These are phyloP conservation scores for Chrysolina oricalcia DNA, from an alignment of 2,888 invertebrate genomes.

Conservation along the genomic window DNA sequence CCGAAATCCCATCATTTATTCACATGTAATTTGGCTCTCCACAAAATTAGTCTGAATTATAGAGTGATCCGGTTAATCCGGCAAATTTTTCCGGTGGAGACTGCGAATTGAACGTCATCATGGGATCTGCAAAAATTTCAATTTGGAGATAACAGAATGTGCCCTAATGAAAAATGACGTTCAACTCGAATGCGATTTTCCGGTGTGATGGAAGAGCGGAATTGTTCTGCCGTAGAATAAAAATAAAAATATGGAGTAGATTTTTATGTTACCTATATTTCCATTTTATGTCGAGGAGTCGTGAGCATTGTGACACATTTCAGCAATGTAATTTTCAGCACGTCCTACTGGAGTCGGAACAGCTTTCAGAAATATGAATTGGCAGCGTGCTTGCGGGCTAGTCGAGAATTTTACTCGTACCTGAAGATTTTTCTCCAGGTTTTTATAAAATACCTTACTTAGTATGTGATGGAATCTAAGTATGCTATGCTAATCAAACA, in stretches of 20 bases:
- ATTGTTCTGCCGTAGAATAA: constrained; percentile 26
- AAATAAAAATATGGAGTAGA: constrained; percentile 44
- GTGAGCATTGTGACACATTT: constrained; percentile 45
- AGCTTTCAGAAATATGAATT: constrained; percentile 40
- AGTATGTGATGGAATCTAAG: too few relatives aligned
- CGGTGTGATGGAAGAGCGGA: constrained; percentile 15
- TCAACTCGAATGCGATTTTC: constrained; percentile 31
- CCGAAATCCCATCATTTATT: constrained; percentile 65
- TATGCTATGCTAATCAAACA: too few relatives aligned
- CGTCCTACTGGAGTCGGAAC: constrained; percentile 27
- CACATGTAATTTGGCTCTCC: constrained; percentile 68
- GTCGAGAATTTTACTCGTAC: neutral
- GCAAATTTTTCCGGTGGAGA: constrained; percentile 50
- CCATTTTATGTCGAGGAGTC: constrained; percentile 41
- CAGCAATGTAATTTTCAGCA: constrained; percentile 41
- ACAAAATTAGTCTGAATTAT: constrained; percentile 69
- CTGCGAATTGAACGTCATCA: constrained; percentile 43
- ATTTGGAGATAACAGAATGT: constrained; percentile 33
- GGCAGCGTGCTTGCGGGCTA: constrained; percentile 23
- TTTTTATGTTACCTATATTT: constrained; percentile 46
- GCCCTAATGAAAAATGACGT: constrained; percentile 37
- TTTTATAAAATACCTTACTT: neutral
- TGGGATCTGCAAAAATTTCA: constrained; percentile 29
- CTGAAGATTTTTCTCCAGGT: neutral
- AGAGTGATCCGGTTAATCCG: constrained; percentile 63